These are phyloP conservation scores for Rousettus leschenaultii DNA, from an alignment of 2,113 vertebrate species.

Conservation along the genomic window DNA sequence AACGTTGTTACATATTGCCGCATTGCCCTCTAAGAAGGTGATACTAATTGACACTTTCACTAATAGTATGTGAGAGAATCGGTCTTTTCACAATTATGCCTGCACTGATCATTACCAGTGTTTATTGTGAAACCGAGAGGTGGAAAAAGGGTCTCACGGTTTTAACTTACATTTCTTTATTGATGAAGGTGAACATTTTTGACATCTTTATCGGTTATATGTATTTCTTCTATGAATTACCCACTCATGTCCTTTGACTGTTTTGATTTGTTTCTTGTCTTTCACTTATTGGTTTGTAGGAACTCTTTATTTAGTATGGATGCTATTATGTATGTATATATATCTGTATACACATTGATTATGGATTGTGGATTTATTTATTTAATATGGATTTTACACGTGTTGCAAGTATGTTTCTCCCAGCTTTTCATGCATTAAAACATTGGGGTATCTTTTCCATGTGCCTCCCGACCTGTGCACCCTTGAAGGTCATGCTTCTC, in stretches of 20 bases:
- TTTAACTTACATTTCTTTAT: not conserved
- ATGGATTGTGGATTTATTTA: not conserved
- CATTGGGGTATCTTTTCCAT: not conserved
- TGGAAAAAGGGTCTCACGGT: not conserved
- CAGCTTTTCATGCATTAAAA: not conserved
- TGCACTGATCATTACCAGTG: not conserved
- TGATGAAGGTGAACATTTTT: not conserved
- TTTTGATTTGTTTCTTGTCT: not conserved
- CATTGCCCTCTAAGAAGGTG: not conserved
- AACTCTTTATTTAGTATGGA: not conserved
- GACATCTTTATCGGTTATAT: not conserved
- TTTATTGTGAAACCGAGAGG: not conserved
- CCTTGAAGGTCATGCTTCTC: slow-evolving; percentile 92
- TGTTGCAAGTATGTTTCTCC: not conserved
- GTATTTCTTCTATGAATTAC: not conserved
- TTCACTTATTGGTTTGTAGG: not conserved
- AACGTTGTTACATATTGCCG: not conserved
- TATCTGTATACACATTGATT: not conserved
- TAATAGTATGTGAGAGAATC: not conserved
- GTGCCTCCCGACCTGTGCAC: slow-evolving; percentile 7
- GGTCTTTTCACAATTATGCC: not conserved
- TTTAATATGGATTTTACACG: not conserved
- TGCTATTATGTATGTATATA: not conserved
- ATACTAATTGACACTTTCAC: not conserved
- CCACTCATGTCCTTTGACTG: not conserved